Percentiles rank a stretch among this genome's conserved stretches.
Conservation (phyloP, 1,140 invertebrate species). For the Drepana arcuata region DNA sequence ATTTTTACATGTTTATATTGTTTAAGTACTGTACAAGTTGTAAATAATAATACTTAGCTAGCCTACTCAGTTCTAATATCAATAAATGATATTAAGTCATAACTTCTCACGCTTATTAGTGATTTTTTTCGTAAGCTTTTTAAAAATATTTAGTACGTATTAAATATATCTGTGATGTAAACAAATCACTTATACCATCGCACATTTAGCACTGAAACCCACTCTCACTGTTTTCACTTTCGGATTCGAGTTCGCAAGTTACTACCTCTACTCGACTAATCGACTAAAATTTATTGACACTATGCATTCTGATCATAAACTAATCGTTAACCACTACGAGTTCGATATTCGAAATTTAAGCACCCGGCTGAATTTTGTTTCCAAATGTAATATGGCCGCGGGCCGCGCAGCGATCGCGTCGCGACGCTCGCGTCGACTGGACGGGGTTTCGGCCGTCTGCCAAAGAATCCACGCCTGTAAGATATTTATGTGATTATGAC, state of each 20-base stretch:
- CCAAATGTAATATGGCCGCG: slow-evolving; percentile 31
- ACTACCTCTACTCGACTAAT: background rate
- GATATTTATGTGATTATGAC: slow-evolving; percentile 65
- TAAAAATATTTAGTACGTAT: too few species aligned
- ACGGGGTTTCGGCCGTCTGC: slow-evolving; percentile 53
- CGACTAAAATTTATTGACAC: background rate
- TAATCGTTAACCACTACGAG: too few species aligned
- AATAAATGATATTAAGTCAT: too few species aligned
- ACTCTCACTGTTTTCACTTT: slow-evolving; percentile 25
- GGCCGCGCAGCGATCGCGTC: slow-evolving; percentile 46
- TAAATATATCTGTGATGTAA: too few species aligned
- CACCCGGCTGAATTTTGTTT: slow-evolving; percentile 29
- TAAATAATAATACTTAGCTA: too few species aligned
- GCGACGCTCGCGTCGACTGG: slow-evolving; percentile 55
- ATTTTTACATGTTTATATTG: too few species aligned
- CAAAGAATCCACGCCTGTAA: slow-evolving; percentile 63
- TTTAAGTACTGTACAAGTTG: too few species aligned
- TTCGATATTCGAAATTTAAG: slow-evolving; percentile 26
- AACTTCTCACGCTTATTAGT: too few species aligned
- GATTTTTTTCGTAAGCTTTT: too few species aligned
- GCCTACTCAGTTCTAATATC: too few species aligned
- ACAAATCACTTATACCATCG: slow-evolving; percentile 5
- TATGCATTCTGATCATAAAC: background rate
- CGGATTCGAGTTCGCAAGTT: slow-evolving; percentile 1
- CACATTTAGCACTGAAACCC: slow-evolving; percentile 4